Percentiles rank a stretch among this genome's conserved stretches.
phyloP scores from a whole-genome alignment of 2,113 vertebrate genomes.

The Notiomystis cincta region DNA sequence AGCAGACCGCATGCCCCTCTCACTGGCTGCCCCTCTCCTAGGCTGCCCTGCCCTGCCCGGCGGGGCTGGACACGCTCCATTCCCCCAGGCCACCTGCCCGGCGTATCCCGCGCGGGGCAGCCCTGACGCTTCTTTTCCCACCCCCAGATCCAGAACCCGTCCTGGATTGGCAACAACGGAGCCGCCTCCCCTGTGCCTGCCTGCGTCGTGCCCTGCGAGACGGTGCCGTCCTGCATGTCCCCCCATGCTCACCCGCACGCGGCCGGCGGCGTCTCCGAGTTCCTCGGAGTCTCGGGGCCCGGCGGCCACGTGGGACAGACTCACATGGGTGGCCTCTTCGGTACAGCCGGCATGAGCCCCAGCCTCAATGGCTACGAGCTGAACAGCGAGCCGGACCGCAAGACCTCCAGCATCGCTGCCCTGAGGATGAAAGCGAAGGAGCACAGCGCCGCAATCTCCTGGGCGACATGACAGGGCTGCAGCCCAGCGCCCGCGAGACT shows the following conservation, averaged over 20 bases:
- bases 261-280: slow-evolving; percentile 86
- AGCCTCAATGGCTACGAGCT: slow-evolving; percentile 93
- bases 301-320: slow-evolving; percentile 89
- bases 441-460: slow-evolving; percentile 98
- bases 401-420: slow-evolving; percentile 95
- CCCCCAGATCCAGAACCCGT: slow-evolving; percentile 93
- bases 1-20: fast-evolving
- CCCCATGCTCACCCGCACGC: slow-evolving; percentile 88
- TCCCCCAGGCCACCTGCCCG: neutral
- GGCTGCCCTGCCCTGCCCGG: neutral
- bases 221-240: slow-evolving; percentile 93
- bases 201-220: slow-evolving; percentile 94
- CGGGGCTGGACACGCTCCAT: fast-evolving
- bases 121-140: neutral
- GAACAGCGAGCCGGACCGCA: slow-evolving; percentile 94
- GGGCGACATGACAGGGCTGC: slow-evolving; percentile 90
- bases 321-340: slow-evolving; percentile 93
- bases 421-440: slow-evolving; percentile 99
- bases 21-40: neutral
- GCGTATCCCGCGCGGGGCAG: fast-evolving
- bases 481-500: neutral
- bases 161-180: slow-evolving; percentile 90
- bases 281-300: slow-evolving; percentile 83
- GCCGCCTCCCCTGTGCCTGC: slow-evolving; percentile 89
- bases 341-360: slow-evolving; percentile 79